phyloP scores from a whole-genome alignment of 2,797 vertebrate genomes.

The Pseudomugil tenellus region DNA sequence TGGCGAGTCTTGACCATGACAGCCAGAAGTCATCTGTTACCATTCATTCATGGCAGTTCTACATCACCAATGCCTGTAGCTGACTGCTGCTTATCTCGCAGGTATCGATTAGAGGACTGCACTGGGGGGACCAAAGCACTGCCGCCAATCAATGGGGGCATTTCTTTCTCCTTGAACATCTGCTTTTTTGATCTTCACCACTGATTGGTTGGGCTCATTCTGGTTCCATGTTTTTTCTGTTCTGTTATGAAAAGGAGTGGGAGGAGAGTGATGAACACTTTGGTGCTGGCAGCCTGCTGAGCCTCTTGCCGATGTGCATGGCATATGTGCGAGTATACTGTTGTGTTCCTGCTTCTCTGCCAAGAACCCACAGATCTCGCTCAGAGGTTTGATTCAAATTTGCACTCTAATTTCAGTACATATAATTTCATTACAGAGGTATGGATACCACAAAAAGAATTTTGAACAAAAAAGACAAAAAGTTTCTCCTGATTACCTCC shows the following conservation, averaged over 20 bases:
- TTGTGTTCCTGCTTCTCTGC: slow-evolving; percentile 62
- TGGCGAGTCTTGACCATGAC: slow-evolving; percentile 44
- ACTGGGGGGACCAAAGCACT: slow-evolving; percentile 44
- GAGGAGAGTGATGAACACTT: slow-evolving; percentile 72
- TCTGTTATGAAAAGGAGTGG: slow-evolving; percentile 61
- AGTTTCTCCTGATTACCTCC: slow-evolving; percentile 64
- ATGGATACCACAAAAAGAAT: slow-evolving; percentile 37
- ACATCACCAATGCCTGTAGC: slow-evolving; percentile 70
- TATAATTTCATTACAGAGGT: slow-evolving; percentile 63
- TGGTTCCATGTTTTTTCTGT: slow-evolving; percentile 8
- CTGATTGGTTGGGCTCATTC: slow-evolving; percentile 61
- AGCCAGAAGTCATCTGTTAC: slow-evolving; percentile 62
- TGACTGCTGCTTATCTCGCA: slow-evolving; percentile 79
- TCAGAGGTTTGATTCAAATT: slow-evolving; percentile 66
- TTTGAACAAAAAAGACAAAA: slow-evolving; percentile 1
- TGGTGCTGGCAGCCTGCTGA: slow-evolving; percentile 68
- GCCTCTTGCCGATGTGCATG: slow-evolving; percentile 64
- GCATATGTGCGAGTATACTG: slow-evolving; percentile 73
- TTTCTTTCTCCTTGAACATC: slow-evolving; percentile 77
- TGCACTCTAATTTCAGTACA: slow-evolving; percentile 66
- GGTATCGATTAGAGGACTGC: slow-evolving; percentile 68
- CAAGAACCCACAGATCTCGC: slow-evolving; percentile 72
- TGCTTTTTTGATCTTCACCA: slow-evolving; percentile 61
- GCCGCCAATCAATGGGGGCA: slow-evolving; percentile 77
- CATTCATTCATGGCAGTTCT: slow-evolving; percentile 48